These are phyloP conservation scores for Nowickia ferox DNA, from an alignment of 2,888 invertebrate species.

Conservation along the genomic window DNA sequence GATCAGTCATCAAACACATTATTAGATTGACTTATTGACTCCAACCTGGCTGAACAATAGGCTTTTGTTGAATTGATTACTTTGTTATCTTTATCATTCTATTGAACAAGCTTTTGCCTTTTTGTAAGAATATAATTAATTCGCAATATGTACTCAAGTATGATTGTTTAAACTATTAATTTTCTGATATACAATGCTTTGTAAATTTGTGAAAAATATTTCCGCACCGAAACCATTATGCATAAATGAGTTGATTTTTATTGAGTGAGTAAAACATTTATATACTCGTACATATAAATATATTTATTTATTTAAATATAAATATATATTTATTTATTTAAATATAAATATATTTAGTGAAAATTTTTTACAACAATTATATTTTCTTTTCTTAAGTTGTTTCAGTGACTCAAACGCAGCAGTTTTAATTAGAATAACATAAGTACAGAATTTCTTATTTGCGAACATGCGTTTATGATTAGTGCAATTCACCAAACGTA, in stretches of 20 bases:
- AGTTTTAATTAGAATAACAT: too few relatives aligned
- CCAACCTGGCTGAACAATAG: constrained; percentile 1
- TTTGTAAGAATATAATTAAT: constrained; percentile 48
- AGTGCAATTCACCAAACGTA: too few relatives aligned
- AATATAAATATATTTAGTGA: too few relatives aligned
- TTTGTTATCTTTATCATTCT: constrained; percentile 1
- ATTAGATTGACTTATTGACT: not conserved
- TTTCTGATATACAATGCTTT: constrained; percentile 14
- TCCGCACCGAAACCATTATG: constrained; percentile 45
- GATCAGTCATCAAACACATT: constrained; percentile 1
- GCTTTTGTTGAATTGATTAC: constrained; percentile 19
- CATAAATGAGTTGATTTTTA: constrained; percentile 38
- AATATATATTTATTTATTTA: too few relatives aligned
- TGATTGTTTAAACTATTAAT: constrained; percentile 9
- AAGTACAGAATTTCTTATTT: too few relatives aligned
- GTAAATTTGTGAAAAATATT: constrained; percentile 55
- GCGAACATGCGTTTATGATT: too few relatives aligned
- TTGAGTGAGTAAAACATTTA: too few relatives aligned
- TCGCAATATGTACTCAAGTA: not conserved
- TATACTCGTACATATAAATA: too few relatives aligned
- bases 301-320: too few relatives aligned
- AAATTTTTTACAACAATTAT: too few relatives aligned
- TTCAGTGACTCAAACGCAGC: too few relatives aligned
- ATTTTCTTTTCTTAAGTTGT: too few relatives aligned
- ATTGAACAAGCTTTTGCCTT: not conserved